Conservation (phyloP, 2,113 vertebrate species). For the Coreoperca whiteheadi region DNA sequence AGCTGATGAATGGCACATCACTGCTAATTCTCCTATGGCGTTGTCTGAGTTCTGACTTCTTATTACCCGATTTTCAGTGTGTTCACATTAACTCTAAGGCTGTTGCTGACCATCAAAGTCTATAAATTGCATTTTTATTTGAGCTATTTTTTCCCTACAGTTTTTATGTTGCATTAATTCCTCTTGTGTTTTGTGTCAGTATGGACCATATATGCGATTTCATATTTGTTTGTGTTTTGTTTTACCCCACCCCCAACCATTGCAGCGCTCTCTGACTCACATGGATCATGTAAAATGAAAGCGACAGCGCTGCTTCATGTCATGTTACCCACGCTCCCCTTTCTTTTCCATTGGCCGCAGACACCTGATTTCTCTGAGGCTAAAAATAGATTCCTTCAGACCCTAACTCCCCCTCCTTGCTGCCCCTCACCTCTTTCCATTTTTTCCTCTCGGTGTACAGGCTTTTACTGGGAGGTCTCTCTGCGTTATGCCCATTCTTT, state of each 20-base stretch:
- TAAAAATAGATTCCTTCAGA: conserved; percentile 75
- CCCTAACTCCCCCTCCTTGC: conserved; percentile 16
- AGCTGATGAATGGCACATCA: conserved; percentile 60
- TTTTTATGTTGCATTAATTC: background rate
- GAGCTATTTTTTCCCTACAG: background rate
- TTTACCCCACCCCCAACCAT: conserved; percentile 14
- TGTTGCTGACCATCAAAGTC: background rate
- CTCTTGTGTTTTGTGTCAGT: background rate
- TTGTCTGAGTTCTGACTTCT: too few species aligned
- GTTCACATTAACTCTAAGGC: conserved; percentile 7
- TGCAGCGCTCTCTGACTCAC: conserved; percentile 57
- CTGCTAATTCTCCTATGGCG: conserved; percentile 58
- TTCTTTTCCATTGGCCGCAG: conserved; percentile 65
- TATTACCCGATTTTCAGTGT: background rate
- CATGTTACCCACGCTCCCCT: conserved; percentile 46
- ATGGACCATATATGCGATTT: conserved; percentile 19
- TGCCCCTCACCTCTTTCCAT: conserved; percentile 19
- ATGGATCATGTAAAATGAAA: conserved; percentile 66
- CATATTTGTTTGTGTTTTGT: conserved; percentile 35
- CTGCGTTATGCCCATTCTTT: conserved; percentile 18
- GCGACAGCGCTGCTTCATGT: conserved; percentile 59
- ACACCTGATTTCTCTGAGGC: conserved; percentile 72
- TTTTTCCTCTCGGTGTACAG: conserved; percentile 21
- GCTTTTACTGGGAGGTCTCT: conserved; percentile 38
- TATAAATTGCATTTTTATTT: background rate